Base-by-base conservation (phyloP, 2,888 invertebrate species). In the Choreutis nemorana region DNA sequence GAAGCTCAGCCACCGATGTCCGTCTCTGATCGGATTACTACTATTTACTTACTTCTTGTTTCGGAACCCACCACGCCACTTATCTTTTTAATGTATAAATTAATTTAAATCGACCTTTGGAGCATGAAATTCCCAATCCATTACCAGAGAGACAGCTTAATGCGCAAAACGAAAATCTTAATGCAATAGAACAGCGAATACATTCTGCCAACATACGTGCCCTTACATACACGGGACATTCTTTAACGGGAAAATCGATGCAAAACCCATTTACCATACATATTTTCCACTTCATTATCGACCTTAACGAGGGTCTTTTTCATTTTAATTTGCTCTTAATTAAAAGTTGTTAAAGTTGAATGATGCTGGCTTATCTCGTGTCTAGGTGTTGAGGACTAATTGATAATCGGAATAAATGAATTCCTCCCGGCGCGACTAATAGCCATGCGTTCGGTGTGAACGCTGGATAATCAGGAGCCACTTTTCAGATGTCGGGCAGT, bases 121-220 rank as follows among this genome's bases (percentile, higher is more conserved):
- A 56, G 59, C 60, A 56, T 62, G 59, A 70, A 67, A 75, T 72
- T 65, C 72, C 55, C 58, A 61, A 71, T 70, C 58, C 68, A 70
- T 72, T 73, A 66, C 54, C 18, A 35, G 33, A 33, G 37, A 43
- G 70, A 75, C 72, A 71, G 65, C 53, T 66, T 70, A 71, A 71
- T 71, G 64, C 51, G 53, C 37, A 35, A 36, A 34, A 41, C 37
- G 47, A 50, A 49, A 45, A 48, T 51, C 47, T 38, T 45, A 34
- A 40, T 44, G 49, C 42, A 55, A 57, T 55, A 61, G 58, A 59
- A 54, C 45, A 39, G 42, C 44, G 6, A 15, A 14, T 45, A 34
- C 44, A 41, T n/a, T n/a, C 41, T 36, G 55, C 48, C 36, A 55
- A 58, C 51, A n/a, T n/a, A n/a, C n/a, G n/a, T n/a, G n/a, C n/a